Base-by-base conservation (phyloP, 30 jellyfish, hydroid and myxozoan species). In the Nemopilema nomurai region DNA sequence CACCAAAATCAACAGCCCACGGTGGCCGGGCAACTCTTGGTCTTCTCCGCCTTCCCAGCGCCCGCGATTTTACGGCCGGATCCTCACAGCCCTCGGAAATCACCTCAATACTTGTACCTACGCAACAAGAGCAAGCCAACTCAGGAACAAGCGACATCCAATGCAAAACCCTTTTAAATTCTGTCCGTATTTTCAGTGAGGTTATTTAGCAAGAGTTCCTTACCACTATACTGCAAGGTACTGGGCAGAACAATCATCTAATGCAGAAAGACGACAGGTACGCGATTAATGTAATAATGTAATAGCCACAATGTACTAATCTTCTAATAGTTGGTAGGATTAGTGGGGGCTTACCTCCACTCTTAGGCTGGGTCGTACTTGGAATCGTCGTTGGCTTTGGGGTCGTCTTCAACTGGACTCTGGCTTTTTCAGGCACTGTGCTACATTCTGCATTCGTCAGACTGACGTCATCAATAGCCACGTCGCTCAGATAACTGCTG, bases 31-130 rank as follows among this genome's bases (percentile, higher is more conserved):
- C 31, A 27, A 17, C 19, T 64, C 73, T 67, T 67, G 51, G 29
- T n/a, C 72, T 29, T 49, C 22, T 68, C 31, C 51, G 28, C 22
- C 57, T 19, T 19, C 31, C 80, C 19, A 51, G 22, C 8, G 97
- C 87, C 73, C 96, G 75, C 66, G 62, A 21, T 8, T 82, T 21
- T 25, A 90, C 97, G 28, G 70, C 49, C 17, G 92, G 95, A 62
- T 90, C 97, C 16, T 82, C 90, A 23, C 97, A 90, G 70, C 97
- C 97, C 66, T 90, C 97, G 23, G 97, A 84, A 0, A 65, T 22
- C 25, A 90, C 97, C 53, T 90, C 95, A 27, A 90, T 70, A 8
- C 18, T 57, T 19, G 84, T 78, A 8, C 63, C 97, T 90, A 83
- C 31, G 25, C 76, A 23, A 24, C 20, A 7, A 29, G 8, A 66